Base-by-base conservation (phyloP, 2,113 vertebrate species). In the Heloderma charlesbogerti region DNA sequence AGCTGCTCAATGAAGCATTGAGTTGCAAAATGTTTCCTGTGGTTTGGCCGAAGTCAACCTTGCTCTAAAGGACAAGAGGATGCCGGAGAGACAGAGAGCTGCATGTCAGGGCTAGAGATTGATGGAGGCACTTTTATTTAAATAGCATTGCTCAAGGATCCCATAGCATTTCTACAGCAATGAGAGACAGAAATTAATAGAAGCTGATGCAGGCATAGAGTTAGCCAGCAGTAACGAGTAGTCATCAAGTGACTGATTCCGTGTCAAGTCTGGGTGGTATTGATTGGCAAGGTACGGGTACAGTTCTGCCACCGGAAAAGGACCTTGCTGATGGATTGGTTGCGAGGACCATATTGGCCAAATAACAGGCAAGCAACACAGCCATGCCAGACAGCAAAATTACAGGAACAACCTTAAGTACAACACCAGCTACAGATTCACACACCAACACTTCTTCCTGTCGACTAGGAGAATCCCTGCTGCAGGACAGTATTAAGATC, bases 191-290 rank as follows among this genome's bases (percentile, higher is more conserved):
- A 91, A 88, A 72, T 95, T 93, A 93, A 88, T 71, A 18, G 84
- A 74, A 88, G 93, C 86, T 88, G 94, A 92, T 94, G 93, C 94
- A 94, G 96, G 95, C 92, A 22, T 88, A 85, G 5, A 34, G 94
- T 93, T 92, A 92, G 87, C 89, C 95, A 89, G 94, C 94, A 87
- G 93, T 92, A 95, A 95, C 91, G 94, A 95, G 93, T 74, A 84
- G 88, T 92, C 94, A 91, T 77, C 67, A 45, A 95, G 93, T 93
- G 93, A 92, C 88, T 88, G 95, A 95, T 94, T 82, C 93, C 82
- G 45, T 72, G 91, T 90, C 93, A 94, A 60, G 94, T 67, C 40
- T 88, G 91, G 92, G 92, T 10, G 2, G 86, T 43, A 95, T 93
- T 54, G 86, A 94, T 92, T 93, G 71, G 90, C 75, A 51, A 79